These are phyloP conservation scores for Solenopsis fugax DNA, from an alignment of 1,140 invertebrate genomes.

Conservation along the genomic window DNA sequence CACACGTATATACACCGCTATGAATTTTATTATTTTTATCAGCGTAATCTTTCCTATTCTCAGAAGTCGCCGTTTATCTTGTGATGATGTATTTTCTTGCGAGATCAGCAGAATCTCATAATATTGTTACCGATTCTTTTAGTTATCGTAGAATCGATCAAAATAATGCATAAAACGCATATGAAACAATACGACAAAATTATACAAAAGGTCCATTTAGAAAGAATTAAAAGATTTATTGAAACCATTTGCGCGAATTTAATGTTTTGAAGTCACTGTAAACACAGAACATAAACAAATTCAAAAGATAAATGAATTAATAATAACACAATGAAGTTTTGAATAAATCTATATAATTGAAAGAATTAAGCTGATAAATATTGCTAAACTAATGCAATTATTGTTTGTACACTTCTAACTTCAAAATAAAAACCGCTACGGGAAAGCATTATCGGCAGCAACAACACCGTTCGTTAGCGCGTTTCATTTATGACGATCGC, in stretches of 20 bases:
- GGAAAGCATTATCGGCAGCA: background rate
- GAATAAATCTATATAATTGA: background rate
- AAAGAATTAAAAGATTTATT: background rate
- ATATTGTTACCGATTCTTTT: constrained; percentile 4
- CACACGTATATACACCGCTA: background rate
- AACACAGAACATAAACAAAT: constrained; percentile 5
- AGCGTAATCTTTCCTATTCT: background rate
- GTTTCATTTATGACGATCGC: constrained; percentile 19
- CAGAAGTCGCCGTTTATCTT: constrained; percentile 26
- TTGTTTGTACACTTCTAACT: background rate
- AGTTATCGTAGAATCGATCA: constrained; percentile 15
- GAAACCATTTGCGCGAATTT: background rate
- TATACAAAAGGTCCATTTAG: background rate
- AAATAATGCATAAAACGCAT: constrained; percentile 3
- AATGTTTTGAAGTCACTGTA: background rate
- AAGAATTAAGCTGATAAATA: background rate
- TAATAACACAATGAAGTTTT: background rate
- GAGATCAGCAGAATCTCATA: constrained; percentile 3
- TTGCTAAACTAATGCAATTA: constrained; percentile 1
- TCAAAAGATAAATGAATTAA: background rate
- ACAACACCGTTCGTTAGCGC: background rate
- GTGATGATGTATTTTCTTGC: constrained; percentile 30
- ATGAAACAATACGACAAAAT: background rate
- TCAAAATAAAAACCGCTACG: background rate
- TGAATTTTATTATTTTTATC: constrained; percentile 62